Evolutionary conservation across 2,797 vertebrate species (phyloP).

Genomic region (Semotilus atromaculatus): DNA sequence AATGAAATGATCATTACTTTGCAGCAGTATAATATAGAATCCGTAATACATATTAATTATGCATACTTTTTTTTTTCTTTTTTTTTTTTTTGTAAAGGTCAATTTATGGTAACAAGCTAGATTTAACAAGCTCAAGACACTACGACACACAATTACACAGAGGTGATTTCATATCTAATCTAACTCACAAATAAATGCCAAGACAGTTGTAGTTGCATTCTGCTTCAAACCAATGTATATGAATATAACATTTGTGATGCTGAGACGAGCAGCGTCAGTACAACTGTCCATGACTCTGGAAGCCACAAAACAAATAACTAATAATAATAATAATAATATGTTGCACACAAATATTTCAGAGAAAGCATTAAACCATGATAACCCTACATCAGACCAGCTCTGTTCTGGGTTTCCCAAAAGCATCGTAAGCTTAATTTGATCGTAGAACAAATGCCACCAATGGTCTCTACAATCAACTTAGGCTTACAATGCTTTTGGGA

Average conservation of each 20-base stretch:
- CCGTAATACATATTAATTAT: background rate
- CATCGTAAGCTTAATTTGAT: no score
- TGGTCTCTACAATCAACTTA: no score
- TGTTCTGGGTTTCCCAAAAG: no score
- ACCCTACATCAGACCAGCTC: background rate
- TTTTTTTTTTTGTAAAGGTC: background rate
- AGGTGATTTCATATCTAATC: background rate
- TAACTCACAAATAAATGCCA: background rate
- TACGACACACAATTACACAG: background rate
- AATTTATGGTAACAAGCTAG: constrained; percentile 5
- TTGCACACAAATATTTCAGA: background rate
- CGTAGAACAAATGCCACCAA: no score
- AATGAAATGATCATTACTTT: constrained; percentile 15
- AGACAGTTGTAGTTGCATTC: background rate
- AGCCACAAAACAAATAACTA: background rate
- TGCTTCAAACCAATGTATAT: background rate
- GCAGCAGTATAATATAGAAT: background rate
- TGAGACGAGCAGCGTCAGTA: background rate
- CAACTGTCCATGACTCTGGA: background rate
- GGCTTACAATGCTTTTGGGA: no score
- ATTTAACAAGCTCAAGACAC: background rate
- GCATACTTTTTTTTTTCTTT: background rate
- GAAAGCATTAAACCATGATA: background rate
- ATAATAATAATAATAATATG: no score
- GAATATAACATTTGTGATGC: background rate